Base-by-base conservation (phyloP, 2,797 vertebrate species). In the Propithecus deckenii region DNA sequence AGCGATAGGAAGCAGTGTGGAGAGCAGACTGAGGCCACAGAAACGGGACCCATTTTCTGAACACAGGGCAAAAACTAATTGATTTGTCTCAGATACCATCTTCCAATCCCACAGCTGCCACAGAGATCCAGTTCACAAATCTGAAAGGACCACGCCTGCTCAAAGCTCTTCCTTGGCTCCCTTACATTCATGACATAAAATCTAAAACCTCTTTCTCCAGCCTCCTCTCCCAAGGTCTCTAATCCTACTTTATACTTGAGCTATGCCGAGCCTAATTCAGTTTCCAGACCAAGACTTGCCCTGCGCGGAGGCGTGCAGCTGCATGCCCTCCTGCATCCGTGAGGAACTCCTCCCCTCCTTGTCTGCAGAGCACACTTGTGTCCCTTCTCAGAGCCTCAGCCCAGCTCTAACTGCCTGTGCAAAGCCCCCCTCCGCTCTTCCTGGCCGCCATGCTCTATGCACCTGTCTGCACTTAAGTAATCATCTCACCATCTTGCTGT, bases 31-130 rank as follows among this genome's bases (percentile, higher is more conserved):
- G 55, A 76, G 86, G 83, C 20, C 75, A 86, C 1, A 59, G 74
- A 95, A 91, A 88, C 38, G n/a, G 92, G 65, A 93, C 41, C 52
- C 10, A 32, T 32, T 96, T 95, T 86, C 86, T 86, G 76, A 93
- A 81, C 30, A 86, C 48, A 71, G 32, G 94, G 17, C 35, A 88
- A 50, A 78, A 90, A 85, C 5, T 8, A 46, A 72, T 5, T 69
- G n/a, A 63, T 63, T 65, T 41, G 55, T 46, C 80, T 91, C 57
- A 75, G 78, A 92, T 4, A 30, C 50, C 15, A 30, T n/a, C 69
- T 76, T 69, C 25, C 43, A 67, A 32, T 79, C 48, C 35, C 30
- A 50, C 9, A 8, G 79, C 69, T 41, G 18, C 86, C 50, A 32
- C 69, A 89, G 35, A 90, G 35, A 75, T 91, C 80, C 23, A 22